A percentile compares a stretch with the other conserved stretches of the same genome.
These are phyloP conservation scores for Augochlorella aurata DNA, from an alignment of 2,888 invertebrate genomes.

Conservation along the genomic window DNA sequence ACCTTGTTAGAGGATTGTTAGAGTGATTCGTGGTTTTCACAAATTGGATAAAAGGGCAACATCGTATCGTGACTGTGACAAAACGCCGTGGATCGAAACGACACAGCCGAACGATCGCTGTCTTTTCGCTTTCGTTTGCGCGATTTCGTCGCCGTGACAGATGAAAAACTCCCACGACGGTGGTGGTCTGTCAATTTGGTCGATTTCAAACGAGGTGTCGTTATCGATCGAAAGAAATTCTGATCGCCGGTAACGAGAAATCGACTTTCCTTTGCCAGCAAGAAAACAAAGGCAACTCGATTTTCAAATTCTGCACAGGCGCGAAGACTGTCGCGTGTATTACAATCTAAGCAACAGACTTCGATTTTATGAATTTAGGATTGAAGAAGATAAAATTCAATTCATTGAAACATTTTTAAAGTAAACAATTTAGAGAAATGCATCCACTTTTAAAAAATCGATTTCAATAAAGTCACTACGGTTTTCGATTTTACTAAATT, in stretches of 20 bases:
- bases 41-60: slow-evolving; percentile 3
- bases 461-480: no score
- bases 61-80: slow-evolving; percentile 27
- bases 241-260: neutral
- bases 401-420: no score
- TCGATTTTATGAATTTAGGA: no score
- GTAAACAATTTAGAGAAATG: no score
- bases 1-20: neutral
- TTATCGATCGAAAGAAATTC: neutral
- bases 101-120: slow-evolving; percentile 64
- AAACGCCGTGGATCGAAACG: slow-evolving; percentile 54
- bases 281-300: neutral
- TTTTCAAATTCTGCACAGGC: neutral
- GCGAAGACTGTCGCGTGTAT: no score
- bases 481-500: no score
- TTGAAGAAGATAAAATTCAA: no score
- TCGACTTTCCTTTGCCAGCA: neutral
- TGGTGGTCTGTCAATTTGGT: slow-evolving; percentile 30
- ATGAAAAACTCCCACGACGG: slow-evolving; percentile 35
- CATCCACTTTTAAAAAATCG: no score
- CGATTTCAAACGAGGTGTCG: slow-evolving; percentile 14
- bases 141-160: slow-evolving; percentile 50
- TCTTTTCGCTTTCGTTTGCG: slow-evolving; percentile 65
- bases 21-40: neutral
- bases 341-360: no score